These are phyloP conservation scores for Sminthopsis crassicaudata DNA, from an alignment of 2,113 vertebrate genomes.

Conservation along the genomic window DNA sequence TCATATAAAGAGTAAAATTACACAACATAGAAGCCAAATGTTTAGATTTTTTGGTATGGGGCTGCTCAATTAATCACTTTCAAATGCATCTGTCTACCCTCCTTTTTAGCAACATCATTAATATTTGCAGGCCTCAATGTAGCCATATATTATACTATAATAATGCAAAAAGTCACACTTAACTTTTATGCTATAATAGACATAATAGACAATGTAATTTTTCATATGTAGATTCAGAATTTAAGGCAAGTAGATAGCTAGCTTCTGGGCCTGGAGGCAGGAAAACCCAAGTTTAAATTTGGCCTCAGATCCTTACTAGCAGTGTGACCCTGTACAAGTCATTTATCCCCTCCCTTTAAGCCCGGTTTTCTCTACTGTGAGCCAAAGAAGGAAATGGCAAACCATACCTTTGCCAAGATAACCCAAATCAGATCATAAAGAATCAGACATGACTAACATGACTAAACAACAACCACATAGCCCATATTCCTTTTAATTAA, in stretches of 20 bases:
- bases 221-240: background rate
- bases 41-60: background rate
- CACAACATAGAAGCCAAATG: background rate
- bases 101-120: background rate
- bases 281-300: background rate
- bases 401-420: background rate
- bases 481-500: background rate
- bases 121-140: background rate
- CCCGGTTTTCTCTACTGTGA: background rate
- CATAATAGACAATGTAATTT: background rate
- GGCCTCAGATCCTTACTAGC: background rate
- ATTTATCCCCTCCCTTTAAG: background rate
- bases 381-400: background rate
- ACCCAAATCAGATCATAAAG: background rate
- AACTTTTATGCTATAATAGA: background rate
- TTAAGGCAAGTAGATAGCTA: background rate
- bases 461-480: background rate
- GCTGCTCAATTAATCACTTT: background rate
- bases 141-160: background rate
- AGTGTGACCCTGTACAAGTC: background rate
- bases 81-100: background rate
- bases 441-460: background rate
- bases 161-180: background rate
- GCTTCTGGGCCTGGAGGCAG: background rate
- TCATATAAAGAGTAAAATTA: slow-evolving; percentile 33